A percentile compares a stretch with the other conserved stretches of the same genome.
These are phyloP conservation scores for Argya squamiceps DNA, from an alignment of 2,797 vertebrate species.

Conservation along the genomic window DNA sequence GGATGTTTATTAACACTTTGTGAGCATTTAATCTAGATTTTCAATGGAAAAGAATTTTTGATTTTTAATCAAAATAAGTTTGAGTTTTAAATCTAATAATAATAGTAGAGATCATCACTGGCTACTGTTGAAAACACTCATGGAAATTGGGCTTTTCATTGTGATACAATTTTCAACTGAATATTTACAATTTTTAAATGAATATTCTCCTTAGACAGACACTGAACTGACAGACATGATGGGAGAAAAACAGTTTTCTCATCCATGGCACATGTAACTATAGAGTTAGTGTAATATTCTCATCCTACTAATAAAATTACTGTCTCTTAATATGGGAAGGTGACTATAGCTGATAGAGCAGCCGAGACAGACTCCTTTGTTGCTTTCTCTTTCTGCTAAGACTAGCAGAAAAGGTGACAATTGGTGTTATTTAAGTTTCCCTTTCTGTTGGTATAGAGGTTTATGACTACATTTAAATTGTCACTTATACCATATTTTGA, in stretches of 20 bases:
- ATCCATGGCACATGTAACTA: not conserved
- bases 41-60: not conserved
- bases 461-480: not conserved
- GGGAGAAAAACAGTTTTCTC: not conserved
- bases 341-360: not conserved
- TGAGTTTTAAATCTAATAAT: not conserved
- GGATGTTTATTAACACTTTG: not conserved
- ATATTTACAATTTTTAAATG: not conserved
- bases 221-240: not conserved
- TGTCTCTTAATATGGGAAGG: not conserved
- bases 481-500: not conserved
- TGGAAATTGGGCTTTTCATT: not conserved
- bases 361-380: not conserved
- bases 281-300: not conserved
- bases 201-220: not conserved
- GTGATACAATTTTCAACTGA: not conserved
- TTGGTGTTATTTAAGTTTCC: not conserved
- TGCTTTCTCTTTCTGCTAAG: not conserved
- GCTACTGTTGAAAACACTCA: not conserved
- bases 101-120: not conserved
- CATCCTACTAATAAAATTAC: not conserved
- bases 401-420: not conserved
- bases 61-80: not conserved
- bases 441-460: not conserved
- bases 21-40: not conserved